Percentiles rank a stretch among this genome's conserved stretches.
Evolutionary conservation across 2,797 vertebrate genomes (phyloP).

Genomic region (Trachops cirrhosus): DNA sequence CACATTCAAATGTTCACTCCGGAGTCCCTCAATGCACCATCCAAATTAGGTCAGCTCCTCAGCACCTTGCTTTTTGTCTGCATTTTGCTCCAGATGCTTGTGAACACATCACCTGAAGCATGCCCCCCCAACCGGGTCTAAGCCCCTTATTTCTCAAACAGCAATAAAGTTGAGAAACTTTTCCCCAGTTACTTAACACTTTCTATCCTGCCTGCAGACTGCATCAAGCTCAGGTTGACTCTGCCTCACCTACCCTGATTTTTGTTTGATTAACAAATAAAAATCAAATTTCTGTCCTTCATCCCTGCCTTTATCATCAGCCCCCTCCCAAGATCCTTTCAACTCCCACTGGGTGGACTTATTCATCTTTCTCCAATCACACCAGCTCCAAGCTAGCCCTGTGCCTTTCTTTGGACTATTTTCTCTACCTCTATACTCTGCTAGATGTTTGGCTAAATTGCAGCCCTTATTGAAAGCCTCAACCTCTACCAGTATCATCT

Average conservation of each 20-base stretch:
- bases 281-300: not conserved
- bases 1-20: not conserved
- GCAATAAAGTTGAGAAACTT: not conserved
- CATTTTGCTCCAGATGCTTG: not conserved
- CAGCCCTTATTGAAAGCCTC: not conserved
- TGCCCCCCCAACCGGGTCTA: not conserved
- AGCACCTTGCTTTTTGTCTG: not conserved
- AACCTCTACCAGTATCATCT: fast-evolving
- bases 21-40: not conserved
- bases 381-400: not conserved
- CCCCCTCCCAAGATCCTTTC: not conserved
- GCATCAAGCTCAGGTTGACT: not conserved
- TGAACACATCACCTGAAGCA: not conserved
- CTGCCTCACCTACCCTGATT: not conserved
- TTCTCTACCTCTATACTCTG: not conserved
- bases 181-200: not conserved
- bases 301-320: not conserved
- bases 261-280: conserved; percentile 16
- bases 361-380: not conserved
- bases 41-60: not conserved
- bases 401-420: not conserved
- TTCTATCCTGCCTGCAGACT: not conserved
- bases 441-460: not conserved
- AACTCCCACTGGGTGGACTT: not conserved
- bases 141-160: not conserved